Evolutionary conservation across 2,888 invertebrate species (phyloP).

Genomic region (Chrysolina haemoptera): DNA sequence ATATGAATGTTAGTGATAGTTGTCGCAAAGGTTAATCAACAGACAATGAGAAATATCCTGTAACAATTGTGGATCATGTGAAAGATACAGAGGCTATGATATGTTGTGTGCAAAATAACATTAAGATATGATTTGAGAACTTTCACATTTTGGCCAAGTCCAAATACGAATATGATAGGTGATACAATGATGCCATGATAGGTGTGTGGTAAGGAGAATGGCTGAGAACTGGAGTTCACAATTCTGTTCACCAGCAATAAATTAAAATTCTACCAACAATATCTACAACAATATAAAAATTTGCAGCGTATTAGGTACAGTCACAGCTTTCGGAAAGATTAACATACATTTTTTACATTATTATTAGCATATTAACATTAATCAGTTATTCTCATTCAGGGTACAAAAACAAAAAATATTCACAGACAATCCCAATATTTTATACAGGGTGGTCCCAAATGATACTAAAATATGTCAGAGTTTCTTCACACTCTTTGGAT

Average conservation of each 20-base stretch:
- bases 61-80: no score
- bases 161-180: no score
- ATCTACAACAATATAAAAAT: slow-evolving; percentile 38
- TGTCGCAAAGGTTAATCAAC: no score
- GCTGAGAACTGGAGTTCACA: no score
- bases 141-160: no score
- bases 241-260: slow-evolving; percentile 3
- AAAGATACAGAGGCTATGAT: no score
- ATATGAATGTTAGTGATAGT: no score
- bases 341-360: slow-evolving; percentile 40
- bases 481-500: no score
- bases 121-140: no score
- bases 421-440: background rate
- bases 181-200: background rate
- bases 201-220: background rate
- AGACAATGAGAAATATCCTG: no score
- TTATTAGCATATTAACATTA: slow-evolving; percentile 28
- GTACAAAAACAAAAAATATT: slow-evolving; percentile 24
- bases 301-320: slow-evolving; percentile 42
- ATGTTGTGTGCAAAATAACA: no score
- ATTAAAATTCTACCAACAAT: slow-evolving; percentile 28
- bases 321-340: slow-evolving; percentile 39
- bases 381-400: slow-evolving; percentile 13
- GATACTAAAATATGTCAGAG: background rate
- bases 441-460: background rate